Base-by-base conservation (phyloP, 2,888 invertebrate genomes). In the Agrotis segetum region DNA sequence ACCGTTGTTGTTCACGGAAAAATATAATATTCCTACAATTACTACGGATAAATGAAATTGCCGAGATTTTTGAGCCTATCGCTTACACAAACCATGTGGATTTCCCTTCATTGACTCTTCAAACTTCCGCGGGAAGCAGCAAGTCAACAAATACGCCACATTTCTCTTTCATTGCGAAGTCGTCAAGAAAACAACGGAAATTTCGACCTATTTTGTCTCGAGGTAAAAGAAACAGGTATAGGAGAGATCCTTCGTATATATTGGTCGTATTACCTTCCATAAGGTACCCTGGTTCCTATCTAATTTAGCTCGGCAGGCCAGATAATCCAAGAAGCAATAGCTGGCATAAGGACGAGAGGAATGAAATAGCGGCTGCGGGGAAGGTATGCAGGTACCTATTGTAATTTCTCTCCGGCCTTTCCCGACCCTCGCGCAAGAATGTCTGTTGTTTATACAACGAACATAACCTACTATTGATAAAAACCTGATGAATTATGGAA, bases 281-380 rank as follows among this genome's bases (percentile, higher is more conserved):
- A 67, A 60, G 62, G 64, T 59, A 68, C 64, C 53, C 58, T 49
- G 52, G 70, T 75, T 74, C 63, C 74, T 83, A 75, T 85, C 77
- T 83, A 85, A 85, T 86, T 81, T 81, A 82, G 71, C 74, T 75
- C 49, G 61, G 71, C 62, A 78, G 74, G 74, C 65, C 80, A 82
- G 78, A 86, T 85, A 85, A 85, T 84, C 74, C 76, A 76, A 84
- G 84, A 80, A 82, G 85, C 86, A 86, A 84, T 81, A 86, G 82
- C 77, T 79, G 82, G 85, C 77, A 81, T 85, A 84, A 85, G 86
- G 86, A 79, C 84, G 84, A 84, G 85, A 82, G 85, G 82, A 76
- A 81, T 82, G 86, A 76, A 86, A 86, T 86, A 85, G 84, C 84
- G 66, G 55, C 84, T 73, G 74, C 75, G 61, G 46, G 65, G 68